phyloP scores from a whole-genome alignment of 2,113 vertebrate genomes.

The Chlorodrepanis virens region DNA sequence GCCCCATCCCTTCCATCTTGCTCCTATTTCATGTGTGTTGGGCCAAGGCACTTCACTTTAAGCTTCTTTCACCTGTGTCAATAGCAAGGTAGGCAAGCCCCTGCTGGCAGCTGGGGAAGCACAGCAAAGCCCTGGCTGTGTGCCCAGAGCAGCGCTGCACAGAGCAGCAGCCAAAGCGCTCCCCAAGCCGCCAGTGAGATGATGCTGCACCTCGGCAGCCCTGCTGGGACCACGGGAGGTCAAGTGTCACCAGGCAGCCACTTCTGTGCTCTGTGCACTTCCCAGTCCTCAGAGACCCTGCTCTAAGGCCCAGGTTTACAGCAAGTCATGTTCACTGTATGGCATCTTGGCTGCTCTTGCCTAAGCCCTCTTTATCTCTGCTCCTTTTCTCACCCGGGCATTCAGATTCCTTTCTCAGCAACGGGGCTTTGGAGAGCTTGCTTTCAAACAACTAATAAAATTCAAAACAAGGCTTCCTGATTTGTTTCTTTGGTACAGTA shows the following conservation, averaged over 20 bases:
- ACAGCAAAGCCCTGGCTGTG: not conserved
- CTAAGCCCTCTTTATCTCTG: not conserved
- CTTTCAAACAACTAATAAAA: slow-evolving; percentile 22
- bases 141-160: not conserved
- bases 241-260: not conserved
- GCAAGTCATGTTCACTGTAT: not conserved
- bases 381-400: not conserved
- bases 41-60: not conserved
- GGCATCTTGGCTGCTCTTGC: not conserved
- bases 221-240: not conserved
- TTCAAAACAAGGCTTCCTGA: slow-evolving; percentile 9
- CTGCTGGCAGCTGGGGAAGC: not conserved
- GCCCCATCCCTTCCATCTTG: not conserved
- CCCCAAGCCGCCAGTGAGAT: not conserved
- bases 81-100: not conserved
- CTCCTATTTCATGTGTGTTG: not conserved
- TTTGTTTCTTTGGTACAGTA: not conserved
- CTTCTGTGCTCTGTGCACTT: accelerated
- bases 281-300: not conserved
- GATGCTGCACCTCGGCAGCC: not conserved
- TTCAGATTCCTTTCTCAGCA: not conserved
- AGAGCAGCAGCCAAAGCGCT: not conserved
- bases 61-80: not conserved
- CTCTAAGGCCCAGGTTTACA: not conserved
- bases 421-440: not conserved